Evolutionary conservation across 2,113 vertebrate species (phyloP).

Genomic region (Zosterops hypoxanthus): DNA sequence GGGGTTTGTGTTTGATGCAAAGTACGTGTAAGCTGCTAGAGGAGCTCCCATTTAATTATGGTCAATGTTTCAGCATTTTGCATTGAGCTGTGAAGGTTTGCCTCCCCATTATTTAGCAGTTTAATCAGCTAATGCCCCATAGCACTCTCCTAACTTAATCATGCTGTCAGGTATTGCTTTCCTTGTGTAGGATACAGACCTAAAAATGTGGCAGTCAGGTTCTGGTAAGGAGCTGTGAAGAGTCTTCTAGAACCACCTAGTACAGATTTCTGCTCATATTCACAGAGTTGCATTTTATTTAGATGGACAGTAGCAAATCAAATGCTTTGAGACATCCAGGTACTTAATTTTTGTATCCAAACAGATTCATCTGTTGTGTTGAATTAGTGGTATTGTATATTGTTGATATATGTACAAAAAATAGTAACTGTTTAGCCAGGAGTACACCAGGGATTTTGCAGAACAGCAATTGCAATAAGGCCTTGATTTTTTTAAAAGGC

Average conservation of each 20-base stretch:
- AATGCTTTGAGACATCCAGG: neutral
- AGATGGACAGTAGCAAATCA: neutral
- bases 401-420: neutral
- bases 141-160: neutral
- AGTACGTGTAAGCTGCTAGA: neutral
- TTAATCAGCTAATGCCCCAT: neutral
- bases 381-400: neutral
- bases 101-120: neutral
- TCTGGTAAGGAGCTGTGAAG: neutral
- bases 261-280: neutral
- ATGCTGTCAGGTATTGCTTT: neutral
- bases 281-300: neutral
- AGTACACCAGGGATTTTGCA: neutral
- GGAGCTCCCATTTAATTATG: neutral
- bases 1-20: neutral
- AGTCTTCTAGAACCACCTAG: neutral
- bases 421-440: neutral
- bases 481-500: neutral
- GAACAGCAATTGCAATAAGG: neutral
- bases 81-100: neutral
- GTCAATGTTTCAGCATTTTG: neutral
- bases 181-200: rapidly evolving
- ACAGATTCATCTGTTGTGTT: neutral
- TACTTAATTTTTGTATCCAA: neutral
- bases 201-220: neutral